A percentile compares a stretch with the other conserved stretches of the same genome.
These are phyloP conservation scores for Antennarius striatus DNA, from an alignment of 2,113 vertebrate species.

Conservation along the genomic window DNA sequence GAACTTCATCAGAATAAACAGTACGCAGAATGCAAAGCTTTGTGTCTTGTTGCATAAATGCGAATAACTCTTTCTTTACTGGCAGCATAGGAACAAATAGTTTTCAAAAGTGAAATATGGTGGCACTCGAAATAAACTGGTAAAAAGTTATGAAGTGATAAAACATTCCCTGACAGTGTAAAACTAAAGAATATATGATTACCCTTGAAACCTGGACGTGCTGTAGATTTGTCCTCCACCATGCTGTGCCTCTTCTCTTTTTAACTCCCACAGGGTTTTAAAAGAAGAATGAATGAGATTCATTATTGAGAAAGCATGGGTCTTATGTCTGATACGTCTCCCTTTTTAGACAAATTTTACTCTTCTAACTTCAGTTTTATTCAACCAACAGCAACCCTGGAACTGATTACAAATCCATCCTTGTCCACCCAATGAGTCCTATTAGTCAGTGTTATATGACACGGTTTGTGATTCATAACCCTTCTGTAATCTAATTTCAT, in stretches of 20 bases:
- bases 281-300: constrained; percentile 25
- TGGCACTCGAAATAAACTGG: constrained; percentile 34
- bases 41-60: constrained; percentile 11
- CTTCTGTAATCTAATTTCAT: constrained; percentile 49
- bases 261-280: constrained; percentile 21
- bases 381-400: not conserved
- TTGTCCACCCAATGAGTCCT: constrained; percentile 23
- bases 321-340: constrained; percentile 10
- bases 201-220: constrained; percentile 52
- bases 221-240: constrained; percentile 33
- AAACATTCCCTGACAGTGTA: constrained; percentile 50
- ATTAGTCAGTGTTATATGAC: constrained; percentile 46
- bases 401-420: constrained; percentile 18
- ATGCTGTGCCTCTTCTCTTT: constrained; percentile 6
- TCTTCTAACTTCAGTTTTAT: not conserved
- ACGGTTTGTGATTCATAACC: constrained; percentile 53
- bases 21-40: not conserved
- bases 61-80: not conserved
- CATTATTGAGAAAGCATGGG: constrained; percentile 15
- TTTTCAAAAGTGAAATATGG: constrained; percentile 56
- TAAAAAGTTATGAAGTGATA: constrained; percentile 57
- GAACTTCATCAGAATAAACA: constrained; percentile 13
- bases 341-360: constrained; percentile 14
- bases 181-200: constrained; percentile 68
- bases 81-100: constrained; percentile 22